Percentiles rank a stretch among this genome's conserved stretches.
Conservation (phyloP, 2,888 invertebrate species). For the Nesidiocoris tenuis region DNA sequence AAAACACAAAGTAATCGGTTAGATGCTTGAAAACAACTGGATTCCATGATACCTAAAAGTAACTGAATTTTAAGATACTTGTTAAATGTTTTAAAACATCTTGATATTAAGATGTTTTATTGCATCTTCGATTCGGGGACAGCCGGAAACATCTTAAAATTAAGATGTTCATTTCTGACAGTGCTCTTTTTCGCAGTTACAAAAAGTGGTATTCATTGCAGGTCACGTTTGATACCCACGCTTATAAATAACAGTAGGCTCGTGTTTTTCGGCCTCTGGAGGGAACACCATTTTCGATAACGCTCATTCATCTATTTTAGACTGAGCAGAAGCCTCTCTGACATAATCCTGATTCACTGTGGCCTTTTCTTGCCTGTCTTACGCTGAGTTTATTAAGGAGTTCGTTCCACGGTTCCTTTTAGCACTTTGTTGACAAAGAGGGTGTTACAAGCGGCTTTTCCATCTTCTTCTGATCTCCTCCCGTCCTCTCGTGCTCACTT, state of each 20-base stretch:
- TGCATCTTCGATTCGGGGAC: too few relatives aligned
- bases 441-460: not conserved
- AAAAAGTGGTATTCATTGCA: not conserved
- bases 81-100: too few relatives aligned
- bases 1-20: too few relatives aligned
- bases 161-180: too few relatives aligned
- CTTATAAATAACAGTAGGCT: not conserved
- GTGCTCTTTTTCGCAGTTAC: too few relatives aligned
- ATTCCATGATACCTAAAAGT: too few relatives aligned
- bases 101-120: too few relatives aligned
- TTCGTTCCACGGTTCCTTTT: not conserved
- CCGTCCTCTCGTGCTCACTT: not conserved
- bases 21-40: too few relatives aligned
- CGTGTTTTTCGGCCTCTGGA: not conserved
- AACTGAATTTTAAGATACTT: too few relatives aligned
- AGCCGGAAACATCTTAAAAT: too few relatives aligned
- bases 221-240: not conserved
- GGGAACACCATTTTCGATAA: not conserved
- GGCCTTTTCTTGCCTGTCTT: not conserved
- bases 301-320: not conserved
- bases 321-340: not conserved
- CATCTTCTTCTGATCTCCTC: too few relatives aligned
- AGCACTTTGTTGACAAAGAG: not conserved
- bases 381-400: not conserved
- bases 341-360: not conserved